Evolutionary conservation across 2,888 invertebrate species (phyloP), one percentile per base, ranked within the genome.

Genomic region (Plebejus anna): DNA sequence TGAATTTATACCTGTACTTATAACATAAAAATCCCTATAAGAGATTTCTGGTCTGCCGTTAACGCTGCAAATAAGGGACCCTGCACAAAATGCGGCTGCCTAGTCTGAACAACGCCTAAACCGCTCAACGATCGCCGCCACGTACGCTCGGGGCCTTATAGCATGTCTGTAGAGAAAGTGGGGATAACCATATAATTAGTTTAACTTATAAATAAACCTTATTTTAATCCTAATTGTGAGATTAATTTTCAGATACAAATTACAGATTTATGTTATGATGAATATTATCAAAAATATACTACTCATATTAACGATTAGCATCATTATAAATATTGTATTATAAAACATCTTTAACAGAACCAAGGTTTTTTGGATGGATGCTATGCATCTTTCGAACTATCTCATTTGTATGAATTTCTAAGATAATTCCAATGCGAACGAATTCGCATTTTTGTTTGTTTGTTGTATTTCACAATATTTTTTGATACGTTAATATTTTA

Each of bases 161-260:
- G 83, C 82, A 82, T 82, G 81, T 88, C 89, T 89, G 89, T 84
- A 86, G 89, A 84, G 88, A 82, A 89, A 89, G 86, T 83, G 88
- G 83, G 85, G 81, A 83, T 80, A 84, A 83, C 66, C 66, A 66
- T 66, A 66, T 82, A 79, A 82, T 85, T 84, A 86, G 83, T 84
- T 83, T 82, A 83, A 81, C 81, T 82, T 79, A 80, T 79, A 80
- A 80, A 80, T 73, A 73, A 73, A 55, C 6, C 55, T 72, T 47
- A 47, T 36, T 47, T 47, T 72, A 72, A 42, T 42, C 11, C 51
- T 42, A 72, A 55, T 51, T 13, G 13, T 32, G 28, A 51, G 55
- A 73, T 51, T 13, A 72, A 72, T 22, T 42, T 51, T 28, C 32
- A 42, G 13, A 32, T 73, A 71, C 7, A 71, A 22, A 47, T 71